Base-by-base conservation (phyloP, 2,797 vertebrate genomes). In the Channa striata region DNA sequence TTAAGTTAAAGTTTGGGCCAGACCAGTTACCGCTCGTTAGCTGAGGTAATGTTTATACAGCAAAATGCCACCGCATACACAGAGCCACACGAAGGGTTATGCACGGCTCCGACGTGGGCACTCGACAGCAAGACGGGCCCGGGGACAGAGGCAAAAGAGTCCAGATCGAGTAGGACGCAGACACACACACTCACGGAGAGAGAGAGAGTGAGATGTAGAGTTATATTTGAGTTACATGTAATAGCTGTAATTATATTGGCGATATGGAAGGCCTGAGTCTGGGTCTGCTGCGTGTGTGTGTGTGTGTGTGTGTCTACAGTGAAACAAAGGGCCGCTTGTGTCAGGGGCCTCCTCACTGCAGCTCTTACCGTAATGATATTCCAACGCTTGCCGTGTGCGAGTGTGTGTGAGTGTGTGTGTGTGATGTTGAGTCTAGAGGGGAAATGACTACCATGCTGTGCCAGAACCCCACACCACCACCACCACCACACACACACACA, bases 1-100 rank as follows among this genome's bases (percentile, higher is more conserved):
- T 90, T 87, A 87, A 89, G 87, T 89, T 75, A 87, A 5, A 74
- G 57, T 60, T 72, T 80, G 70, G 87, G 81, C 84, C 89, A 86
- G 87, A 86, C 80, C 89, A 84, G 90, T 91, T 92, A 94, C 90
- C 86, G 87, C 91, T 93, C 87, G 89, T 94, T 94, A 93, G 93
- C 90, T 95, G 94, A 95, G 92, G 94, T 95, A 95, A 95, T 94
- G 93, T 95, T 95, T 94, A 94, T 93, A 86, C 82, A 94, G 89
- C 92, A 93, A 94, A 94, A 94, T 93, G 89, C 92, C 72, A 75
- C 85, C 78, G 72, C 79, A 80, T 73, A 80, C 78, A 73, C 72
- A 80, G 71, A 57, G 81, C 50, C 69, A 63, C 68, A 70, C 72
- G 69, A 39, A 77, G 42, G 30, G 69, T 78, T 71, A 80, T 71